These are phyloP conservation scores for Psilanteris sp. DNA, from an alignment of 1,140 invertebrate species.

Conservation along the genomic window DNA sequence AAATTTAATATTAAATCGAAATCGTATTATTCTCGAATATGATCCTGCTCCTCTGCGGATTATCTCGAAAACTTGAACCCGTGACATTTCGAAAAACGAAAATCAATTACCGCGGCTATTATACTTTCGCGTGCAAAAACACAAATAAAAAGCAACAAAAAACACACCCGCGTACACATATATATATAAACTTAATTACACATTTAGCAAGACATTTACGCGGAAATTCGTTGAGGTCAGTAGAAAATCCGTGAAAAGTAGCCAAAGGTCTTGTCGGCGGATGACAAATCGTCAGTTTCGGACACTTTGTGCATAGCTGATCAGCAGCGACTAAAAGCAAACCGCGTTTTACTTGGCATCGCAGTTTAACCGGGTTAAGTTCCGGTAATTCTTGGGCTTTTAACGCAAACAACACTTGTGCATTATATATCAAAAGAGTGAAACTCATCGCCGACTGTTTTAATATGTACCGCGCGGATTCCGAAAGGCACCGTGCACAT, in stretches of 20 bases:
- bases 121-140: background rate
- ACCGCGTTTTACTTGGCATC: constrained; percentile 80
- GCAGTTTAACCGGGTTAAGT: constrained; percentile 80
- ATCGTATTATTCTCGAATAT: background rate
- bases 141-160: too few species aligned
- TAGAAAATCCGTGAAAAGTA: constrained; percentile 44
- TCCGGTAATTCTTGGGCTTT: constrained; percentile 78
- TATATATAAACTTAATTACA: constrained; percentile 2
- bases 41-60: background rate
- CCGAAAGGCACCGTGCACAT: constrained; percentile 43
- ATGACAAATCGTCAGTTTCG: constrained; percentile 62
- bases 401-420: constrained; percentile 79
- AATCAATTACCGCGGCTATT: background rate
- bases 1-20: background rate
- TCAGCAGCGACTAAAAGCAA: constrained; percentile 77
- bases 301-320: constrained; percentile 79
- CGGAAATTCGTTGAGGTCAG: constrained; percentile 51
- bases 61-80: background rate
- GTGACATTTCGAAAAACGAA: background rate
- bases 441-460: constrained; percentile 74
- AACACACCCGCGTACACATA: too few species aligned
- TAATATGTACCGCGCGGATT: constrained; percentile 76
- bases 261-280: constrained; percentile 31
- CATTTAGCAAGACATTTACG: constrained; percentile 37
- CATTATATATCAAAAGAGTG: constrained; percentile 80